These are phyloP conservation scores for Apteryx mantelli DNA, from an alignment of 2,113 vertebrate species.

Conservation along the genomic window DNA sequence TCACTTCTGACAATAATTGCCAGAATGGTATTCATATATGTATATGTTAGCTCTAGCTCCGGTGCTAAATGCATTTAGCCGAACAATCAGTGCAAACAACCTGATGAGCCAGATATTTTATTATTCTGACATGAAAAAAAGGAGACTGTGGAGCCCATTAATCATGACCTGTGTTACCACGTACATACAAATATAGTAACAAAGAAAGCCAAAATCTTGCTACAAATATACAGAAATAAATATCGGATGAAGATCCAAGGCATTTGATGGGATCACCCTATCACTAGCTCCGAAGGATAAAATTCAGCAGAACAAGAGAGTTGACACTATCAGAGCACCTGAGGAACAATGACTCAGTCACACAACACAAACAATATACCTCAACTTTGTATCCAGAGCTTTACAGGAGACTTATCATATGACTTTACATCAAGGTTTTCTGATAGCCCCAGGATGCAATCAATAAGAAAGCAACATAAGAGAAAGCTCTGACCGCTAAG, in stretches of 20 bases:
- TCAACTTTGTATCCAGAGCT: not conserved
- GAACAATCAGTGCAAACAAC: constrained; percentile 59
- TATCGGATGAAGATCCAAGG: constrained; percentile 2
- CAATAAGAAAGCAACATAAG: constrained; percentile 28
- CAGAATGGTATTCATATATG: constrained; percentile 51
- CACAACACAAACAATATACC: not conserved
- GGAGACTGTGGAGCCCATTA: constrained; percentile 43
- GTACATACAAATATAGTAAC: constrained; percentile 56
- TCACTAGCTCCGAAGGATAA: not conserved
- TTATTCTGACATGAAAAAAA: constrained; percentile 66
- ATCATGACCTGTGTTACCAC: constrained; percentile 55
- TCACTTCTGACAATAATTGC: constrained; percentile 74
- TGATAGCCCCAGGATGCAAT: constrained; percentile 18
- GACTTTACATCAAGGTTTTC: constrained; percentile 23
- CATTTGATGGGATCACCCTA: not conserved
- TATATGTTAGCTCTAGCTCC: constrained; percentile 42
- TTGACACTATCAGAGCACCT: constrained; percentile 4
- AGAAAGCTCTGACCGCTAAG: constrained; percentile 17
- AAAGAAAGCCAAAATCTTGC: constrained; percentile 54
- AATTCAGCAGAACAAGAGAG: constrained; percentile 31
- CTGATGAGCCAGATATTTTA: constrained; percentile 37
- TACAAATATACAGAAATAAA: constrained; percentile 28
- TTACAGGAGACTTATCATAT: not conserved
- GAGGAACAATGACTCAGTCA: not conserved
- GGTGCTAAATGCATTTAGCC: constrained; percentile 64